These are phyloP conservation scores for Nephrotoma guestfalica DNA, from an alignment of 2,888 invertebrate species.

Conservation along the genomic window DNA sequence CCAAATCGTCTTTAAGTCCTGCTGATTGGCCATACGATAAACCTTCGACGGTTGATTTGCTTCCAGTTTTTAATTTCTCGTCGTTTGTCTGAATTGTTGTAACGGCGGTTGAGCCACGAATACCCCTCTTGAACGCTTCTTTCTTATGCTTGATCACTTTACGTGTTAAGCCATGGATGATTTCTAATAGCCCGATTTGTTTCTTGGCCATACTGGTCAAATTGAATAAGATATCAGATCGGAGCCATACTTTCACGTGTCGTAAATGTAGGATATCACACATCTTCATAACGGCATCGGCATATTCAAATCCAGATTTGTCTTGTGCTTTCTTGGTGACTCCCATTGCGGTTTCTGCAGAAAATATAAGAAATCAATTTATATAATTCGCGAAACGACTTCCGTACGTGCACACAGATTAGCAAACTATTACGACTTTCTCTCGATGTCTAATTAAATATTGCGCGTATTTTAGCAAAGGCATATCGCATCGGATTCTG, in stretches of 20 bases:
- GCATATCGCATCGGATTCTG: background rate
- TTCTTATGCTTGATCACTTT: slow-evolving; percentile 66
- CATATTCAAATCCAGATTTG: slow-evolving; percentile 68
- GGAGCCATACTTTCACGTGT: slow-evolving; percentile 64
- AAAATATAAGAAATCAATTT: background rate
- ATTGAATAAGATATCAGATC: slow-evolving; percentile 63
- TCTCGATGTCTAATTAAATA: background rate
- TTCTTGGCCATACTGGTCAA: slow-evolving; percentile 58
- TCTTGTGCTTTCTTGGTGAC: slow-evolving; percentile 71
- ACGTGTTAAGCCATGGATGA: slow-evolving; percentile 67
- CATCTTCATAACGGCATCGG: slow-evolving; percentile 83
- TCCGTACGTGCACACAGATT: background rate
- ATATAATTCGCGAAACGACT: background rate
- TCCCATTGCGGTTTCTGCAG: slow-evolving; percentile 75
- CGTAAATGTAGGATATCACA: slow-evolving; percentile 71
- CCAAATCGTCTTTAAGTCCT: slow-evolving; percentile 65
- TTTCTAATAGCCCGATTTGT: slow-evolving; percentile 56
- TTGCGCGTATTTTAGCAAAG: background rate
- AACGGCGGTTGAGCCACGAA: slow-evolving; percentile 34
- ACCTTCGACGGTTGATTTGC: slow-evolving; percentile 39
- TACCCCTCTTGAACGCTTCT: slow-evolving; percentile 53
- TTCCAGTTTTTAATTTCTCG: background rate
- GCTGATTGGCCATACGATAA: slow-evolving; percentile 56
- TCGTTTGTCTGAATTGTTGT: slow-evolving; percentile 21
- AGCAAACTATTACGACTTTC: background rate